A percentile compares a stretch with the other conserved stretches of the same genome.
Conservation (phyloP, 1,140 invertebrate genomes). For the Drosophila orena region DNA sequence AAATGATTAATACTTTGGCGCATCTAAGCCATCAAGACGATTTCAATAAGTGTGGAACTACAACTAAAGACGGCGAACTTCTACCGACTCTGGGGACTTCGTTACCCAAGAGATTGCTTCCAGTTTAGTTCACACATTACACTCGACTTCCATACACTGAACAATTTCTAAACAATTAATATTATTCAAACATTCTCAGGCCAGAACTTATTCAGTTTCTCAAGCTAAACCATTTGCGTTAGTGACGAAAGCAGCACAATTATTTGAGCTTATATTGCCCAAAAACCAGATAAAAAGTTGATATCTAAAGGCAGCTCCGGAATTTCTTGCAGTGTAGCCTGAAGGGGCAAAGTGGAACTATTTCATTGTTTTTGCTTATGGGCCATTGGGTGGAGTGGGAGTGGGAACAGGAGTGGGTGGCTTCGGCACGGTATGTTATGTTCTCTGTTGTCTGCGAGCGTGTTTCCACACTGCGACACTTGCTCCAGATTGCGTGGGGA, state of each 20-base stretch:
- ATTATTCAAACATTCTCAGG: no score
- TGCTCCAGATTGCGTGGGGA: slow-evolving; percentile 80
- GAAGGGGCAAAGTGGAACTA: slow-evolving; percentile 30
- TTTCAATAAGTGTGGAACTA: slow-evolving; percentile 47
- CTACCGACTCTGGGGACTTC: slow-evolving; percentile 12
- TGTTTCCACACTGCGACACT: slow-evolving; percentile 79
- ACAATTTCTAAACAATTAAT: background rate
- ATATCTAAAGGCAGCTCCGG: background rate
- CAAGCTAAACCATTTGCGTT: no score
- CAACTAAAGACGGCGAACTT: slow-evolving; percentile 20
- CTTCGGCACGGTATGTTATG: slow-evolving; percentile 22
- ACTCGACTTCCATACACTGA: slow-evolving; percentile 21
- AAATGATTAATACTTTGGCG: slow-evolving; percentile 40
- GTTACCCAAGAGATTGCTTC: slow-evolving; percentile 33
- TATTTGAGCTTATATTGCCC: background rate
- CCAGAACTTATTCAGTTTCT: no score
- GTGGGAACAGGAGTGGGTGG: slow-evolving; percentile 11
- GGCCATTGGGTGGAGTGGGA: background rate
- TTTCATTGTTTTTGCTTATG: slow-evolving; percentile 50
- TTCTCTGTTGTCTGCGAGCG: slow-evolving; percentile 56
- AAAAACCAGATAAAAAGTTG: background rate
- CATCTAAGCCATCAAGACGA: slow-evolving; percentile 26
- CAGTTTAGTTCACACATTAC: slow-evolving; percentile 63
- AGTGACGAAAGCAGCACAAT: no score
- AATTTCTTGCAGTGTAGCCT: slow-evolving; percentile 1